These are phyloP conservation scores for Neomorphus geoffroyi DNA, from an alignment of 2,797 vertebrate genomes.

Conservation along the genomic window DNA sequence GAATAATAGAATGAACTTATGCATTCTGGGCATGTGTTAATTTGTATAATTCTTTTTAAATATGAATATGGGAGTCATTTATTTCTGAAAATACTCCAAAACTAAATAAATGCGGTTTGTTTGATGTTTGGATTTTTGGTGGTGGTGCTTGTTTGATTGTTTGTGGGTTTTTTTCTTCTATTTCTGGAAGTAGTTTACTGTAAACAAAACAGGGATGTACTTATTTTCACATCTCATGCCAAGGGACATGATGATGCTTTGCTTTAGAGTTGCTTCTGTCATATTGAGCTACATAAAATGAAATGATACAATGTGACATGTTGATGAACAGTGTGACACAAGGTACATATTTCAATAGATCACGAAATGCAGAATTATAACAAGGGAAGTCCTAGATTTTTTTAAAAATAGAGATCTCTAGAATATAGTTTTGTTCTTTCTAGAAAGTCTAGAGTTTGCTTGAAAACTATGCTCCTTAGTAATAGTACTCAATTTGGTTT, in stretches of 20 bases:
- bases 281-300: slow-evolving; percentile 41
- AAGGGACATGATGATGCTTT: slow-evolving; percentile 25
- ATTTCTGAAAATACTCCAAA: background rate
- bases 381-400: background rate
- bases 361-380: slow-evolving; percentile 8
- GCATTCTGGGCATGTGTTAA: background rate
- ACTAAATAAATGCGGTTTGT: background rate
- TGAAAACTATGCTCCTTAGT: background rate
- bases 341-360: slow-evolving; percentile 17
- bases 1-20: background rate
- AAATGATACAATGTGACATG: slow-evolving; percentile 52
- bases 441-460: background rate
- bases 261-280: slow-evolving; percentile 55
- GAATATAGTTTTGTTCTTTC: background rate
- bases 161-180: background rate
- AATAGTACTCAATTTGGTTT: background rate
- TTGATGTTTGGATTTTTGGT: background rate
- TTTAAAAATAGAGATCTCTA: background rate
- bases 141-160: too few relatives aligned
- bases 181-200: background rate
- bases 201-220: slow-evolving; percentile 39
- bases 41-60: background rate
- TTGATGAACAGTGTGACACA: slow-evolving; percentile 48
- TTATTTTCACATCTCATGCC: slow-evolving; percentile 56
- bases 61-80: background rate